These are phyloP conservation scores for Chrysocyon brachyurus DNA, from an alignment of 2,797 vertebrate genomes.

Conservation along the genomic window DNA sequence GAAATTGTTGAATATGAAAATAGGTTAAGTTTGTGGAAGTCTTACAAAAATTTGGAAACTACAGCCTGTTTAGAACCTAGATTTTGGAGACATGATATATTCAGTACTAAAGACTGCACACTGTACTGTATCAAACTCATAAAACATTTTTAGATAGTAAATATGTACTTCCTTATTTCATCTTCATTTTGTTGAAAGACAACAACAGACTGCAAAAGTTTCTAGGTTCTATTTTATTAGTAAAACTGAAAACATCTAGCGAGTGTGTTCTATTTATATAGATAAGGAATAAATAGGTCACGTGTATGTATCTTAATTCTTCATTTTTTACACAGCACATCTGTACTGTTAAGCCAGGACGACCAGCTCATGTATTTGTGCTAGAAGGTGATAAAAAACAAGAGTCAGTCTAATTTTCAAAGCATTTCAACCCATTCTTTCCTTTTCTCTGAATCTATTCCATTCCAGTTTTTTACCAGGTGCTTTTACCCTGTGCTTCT, in stretches of 20 bases:
- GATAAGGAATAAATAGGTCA: background rate
- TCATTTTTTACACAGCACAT: background rate
- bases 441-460: background rate
- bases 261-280: background rate
- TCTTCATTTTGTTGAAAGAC: background rate
- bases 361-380: background rate
- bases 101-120: background rate
- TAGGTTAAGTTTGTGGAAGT: background rate
- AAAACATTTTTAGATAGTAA: background rate
- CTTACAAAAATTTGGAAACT: background rate
- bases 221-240: background rate
- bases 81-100: background rate
- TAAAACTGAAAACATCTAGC: background rate
- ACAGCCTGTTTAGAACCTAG: background rate
- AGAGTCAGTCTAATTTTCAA: background rate
- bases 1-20: background rate
- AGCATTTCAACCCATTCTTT: background rate
- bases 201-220: background rate
- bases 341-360: no score
- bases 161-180: background rate
- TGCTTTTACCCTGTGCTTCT: background rate
- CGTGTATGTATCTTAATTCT: background rate
- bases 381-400: background rate
- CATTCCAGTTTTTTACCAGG: background rate
- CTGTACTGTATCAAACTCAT: background rate